Base-by-base conservation (phyloP, 2,888 invertebrate species). In the Erebia epiphron region DNA sequence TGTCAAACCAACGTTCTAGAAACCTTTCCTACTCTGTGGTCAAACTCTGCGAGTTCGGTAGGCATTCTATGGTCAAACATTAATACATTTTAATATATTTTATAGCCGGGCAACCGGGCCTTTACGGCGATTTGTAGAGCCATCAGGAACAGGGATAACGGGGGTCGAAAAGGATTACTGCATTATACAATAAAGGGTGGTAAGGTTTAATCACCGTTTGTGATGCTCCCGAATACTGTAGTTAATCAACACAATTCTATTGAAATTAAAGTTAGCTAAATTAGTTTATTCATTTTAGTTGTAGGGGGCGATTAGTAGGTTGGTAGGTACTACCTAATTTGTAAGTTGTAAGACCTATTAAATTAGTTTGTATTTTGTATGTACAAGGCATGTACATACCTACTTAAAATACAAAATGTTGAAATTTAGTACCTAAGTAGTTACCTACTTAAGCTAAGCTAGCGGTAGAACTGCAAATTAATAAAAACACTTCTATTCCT, bases 11-110 rank as follows among this genome's bases (percentile, higher is more conserved):
- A 35, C n/a, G n/a, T n/a, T n/a, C n/a, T n/a, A n/a, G n/a, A n/a
- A n/a, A n/a, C n/a, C n/a, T n/a, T n/a, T n/a, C n/a, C 35, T 35
- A 35, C 7, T 35, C 35, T 35, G 35, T 35, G 35, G 35, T 35
- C 35, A 35, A 35, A 35, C 35, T 35, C 35, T 7, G 35, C 35
- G 7, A 35, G 35, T 35, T 35, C 60, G 43, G 69, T 57, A 73
- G 64, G 26, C 18, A 43, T n/a, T n/a, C 50, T 35, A 35, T 64
- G 71, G 74, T 75, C 74, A 73, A 70, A 71, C 69, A 71, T 68
- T 71, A 76, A 74, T 77, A 75, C 78, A 78, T 81, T 80, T 68
- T 71, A 76, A 74, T 77, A 75, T 78, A 78, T 81, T 80, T 82
- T 79, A 80, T 81, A 79, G 78, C 77, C 75, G 69, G 71, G 71